Evolutionary conservation across 2,888 invertebrate species (phyloP), one percentile per base, ranked within the genome.

Genomic region (Melanophora roralis): DNA sequence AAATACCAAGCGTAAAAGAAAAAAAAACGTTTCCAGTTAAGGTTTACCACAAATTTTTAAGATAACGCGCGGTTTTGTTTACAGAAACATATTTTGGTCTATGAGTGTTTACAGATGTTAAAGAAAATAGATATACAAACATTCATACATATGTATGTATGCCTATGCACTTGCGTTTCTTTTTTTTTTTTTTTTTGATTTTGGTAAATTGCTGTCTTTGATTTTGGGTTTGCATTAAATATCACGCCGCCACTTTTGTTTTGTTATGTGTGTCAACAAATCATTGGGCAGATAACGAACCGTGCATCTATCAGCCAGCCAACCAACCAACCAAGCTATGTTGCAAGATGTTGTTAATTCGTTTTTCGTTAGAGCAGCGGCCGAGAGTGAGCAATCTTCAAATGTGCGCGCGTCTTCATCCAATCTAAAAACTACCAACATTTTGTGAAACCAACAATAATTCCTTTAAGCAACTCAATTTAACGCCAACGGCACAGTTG

Each of bases 251-350:
- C 62, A 78, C 62, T 67, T 68, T 60, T 68, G 32, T 40, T 68
- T 68, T 68, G 73, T 62, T 62, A 68, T 62, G 36, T 74, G 53
- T 78, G 67, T 55, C 74, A 77, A 64, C 74, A 77, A 77, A 71
- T 77, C 69, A 71, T 62, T 77, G 57, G 71, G 64, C 64, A 77
- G 76, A 77, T 71, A 77, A 65, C 64, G 49, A 71, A 71, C 64
- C 69, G 49, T 64, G 69, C 40, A 62, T 62, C 60, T 43, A 62
- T 11, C 47, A 73, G 38, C 16, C 64, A 73, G 38, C 27, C 60
- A 57, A 32, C 59, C 59, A 67, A 51, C 55, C 45, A 73, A 71
- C 34, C 68, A 57, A 64, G 53, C 72, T 27, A 40, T 38, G 47
- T 40, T 74, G 43, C 34, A 60, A 59, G 59, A 67, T 67, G 59